Evolutionary conservation across 1,140 invertebrate species (phyloP).

Genomic region (Tetraneura akinire): DNA sequence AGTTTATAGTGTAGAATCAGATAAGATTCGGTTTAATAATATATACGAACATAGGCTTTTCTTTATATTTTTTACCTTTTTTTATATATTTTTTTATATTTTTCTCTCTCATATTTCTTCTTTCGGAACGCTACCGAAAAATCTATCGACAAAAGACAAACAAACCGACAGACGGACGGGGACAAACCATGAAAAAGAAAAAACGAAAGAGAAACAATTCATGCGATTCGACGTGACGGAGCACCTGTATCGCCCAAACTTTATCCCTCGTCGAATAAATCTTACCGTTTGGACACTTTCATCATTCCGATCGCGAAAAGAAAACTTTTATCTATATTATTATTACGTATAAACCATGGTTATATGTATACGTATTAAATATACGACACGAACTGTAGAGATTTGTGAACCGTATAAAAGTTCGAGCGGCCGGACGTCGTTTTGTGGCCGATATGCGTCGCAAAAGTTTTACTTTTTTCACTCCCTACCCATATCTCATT

Average conservation of each 20-base stretch:
- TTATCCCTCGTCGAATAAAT: slow-evolving; percentile 50
- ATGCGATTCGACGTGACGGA: slow-evolving; percentile 39
- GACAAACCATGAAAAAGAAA: not conserved
- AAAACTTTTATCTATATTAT: slow-evolving; percentile 48
- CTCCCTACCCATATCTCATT: not conserved
- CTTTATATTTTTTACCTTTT: not conserved
- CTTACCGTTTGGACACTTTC: slow-evolving; percentile 40
- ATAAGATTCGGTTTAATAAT: slow-evolving; percentile 43
- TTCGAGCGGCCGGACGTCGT: slow-evolving; percentile 22
- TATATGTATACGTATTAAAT: not conserved
- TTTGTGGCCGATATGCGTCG: slow-evolving; percentile 37
- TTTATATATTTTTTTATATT: not conserved
- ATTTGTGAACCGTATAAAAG: slow-evolving; percentile 43
- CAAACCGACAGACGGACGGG: not conserved
- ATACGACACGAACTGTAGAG: not conserved
- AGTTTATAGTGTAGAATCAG: not conserved
- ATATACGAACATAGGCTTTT: not conserved
- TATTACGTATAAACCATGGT: not conserved
- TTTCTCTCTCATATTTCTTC: not conserved
- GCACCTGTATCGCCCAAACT: slow-evolving; percentile 42
- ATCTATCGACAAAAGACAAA: slow-evolving; percentile 41
- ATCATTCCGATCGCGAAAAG: slow-evolving; percentile 37
- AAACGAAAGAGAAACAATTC: slow-evolving; percentile 23
- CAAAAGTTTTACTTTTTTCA: slow-evolving; percentile 33
- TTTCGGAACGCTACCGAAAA: not conserved